Base-by-base conservation (phyloP, 2,888 invertebrate genomes). In the Eupithecia inturbata region DNA sequence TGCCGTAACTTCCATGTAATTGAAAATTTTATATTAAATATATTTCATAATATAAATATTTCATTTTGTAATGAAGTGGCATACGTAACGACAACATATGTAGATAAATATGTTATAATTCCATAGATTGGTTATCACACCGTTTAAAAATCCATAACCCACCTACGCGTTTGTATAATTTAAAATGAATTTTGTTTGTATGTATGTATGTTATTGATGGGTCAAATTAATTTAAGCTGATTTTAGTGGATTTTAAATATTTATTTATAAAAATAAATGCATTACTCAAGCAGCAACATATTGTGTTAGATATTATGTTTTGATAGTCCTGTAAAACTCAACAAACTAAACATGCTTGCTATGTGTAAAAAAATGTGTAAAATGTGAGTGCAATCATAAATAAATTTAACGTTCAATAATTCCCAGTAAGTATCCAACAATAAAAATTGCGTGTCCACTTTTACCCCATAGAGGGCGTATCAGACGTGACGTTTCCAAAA, bases 401-500 rank as follows among this genome's bases (percentile, higher is more conserved):
- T 49, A 3, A 22, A 49, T 49, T 49, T 49, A 3, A 53, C 45
- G 7, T n/a, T 49, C 49, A 4, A n/a, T 53, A 85, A 84, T 83
- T 78, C 62, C 22, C 12, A 26, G 41, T 60, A 67, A 71, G 78
- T 68, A 69, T 70, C 41, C 19, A 70, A 53, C 66, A 70, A 67
- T 72, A 68, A 49, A 66, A 64, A 72, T 67, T 69, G 72, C 64
- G 57, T 70, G 68, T 75, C 68, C 67, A 41, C n/a, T 41, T 22
- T 41, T 19, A 36, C 63, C n/a, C 68, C 14, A 68, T 33, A 72
- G 82, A 80, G 84, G 82, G 82, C 72, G 83, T 71, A 74, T 67
- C 49, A 39, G 1, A 88, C 92, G 92, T 92, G 92, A 86, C 83
- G 73, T 69, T 67, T 76, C 76, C 81, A 78, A 79, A 78, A 82